Base-by-base conservation (phyloP, 2,797 vertebrate genomes). In the Anguilla anguilla region DNA sequence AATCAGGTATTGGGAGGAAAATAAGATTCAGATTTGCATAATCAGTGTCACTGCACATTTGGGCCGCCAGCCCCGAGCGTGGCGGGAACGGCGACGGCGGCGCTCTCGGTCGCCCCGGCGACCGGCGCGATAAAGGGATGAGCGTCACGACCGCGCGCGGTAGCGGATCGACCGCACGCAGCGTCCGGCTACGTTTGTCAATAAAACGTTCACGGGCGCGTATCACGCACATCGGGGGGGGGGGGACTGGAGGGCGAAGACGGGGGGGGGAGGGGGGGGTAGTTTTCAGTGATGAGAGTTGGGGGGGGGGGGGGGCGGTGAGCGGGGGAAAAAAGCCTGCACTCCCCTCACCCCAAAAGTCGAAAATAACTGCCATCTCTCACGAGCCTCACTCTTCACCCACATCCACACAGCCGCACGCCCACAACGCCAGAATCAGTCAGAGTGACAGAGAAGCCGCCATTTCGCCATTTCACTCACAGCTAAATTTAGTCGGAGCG, bases 21-120 rank as follows among this genome's bases (percentile, higher is more conserved):
- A 95, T 49, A 95, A 59, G 82, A 82, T 93, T 91, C 93, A 96
- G 96, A 96, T 97, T 97, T 97, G 96, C 96, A 97, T 97, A 97
- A 97, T 97, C 95, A 96, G 93, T 97, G 96, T 97, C 96, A 96
- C 95, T 96, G 96, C 94, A 95, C 93, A 96, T 97, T 97, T 96
- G 93, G 92, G 91, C 94, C 93, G 93, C 35, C 91, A 93, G 94
- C 91, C 94, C 94, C 94, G 94, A 94, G 94, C 95, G 96, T 95
- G 95, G 95, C 93, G 93, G 95, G 94, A 35, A 35, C 35, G 35
- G 1, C 35, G 35, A 95, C 95, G 95, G 96, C 94, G 95, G 93
- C 91, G 93, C 93, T 95, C 72, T 77, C 35, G 89, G 92, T 92
- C 91, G 92, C 93, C 92, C 92, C 92, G 92, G 94, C 91, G 94